phyloP scores from a whole-genome alignment of 2,113 vertebrate genomes.

The Galbula dea region DNA sequence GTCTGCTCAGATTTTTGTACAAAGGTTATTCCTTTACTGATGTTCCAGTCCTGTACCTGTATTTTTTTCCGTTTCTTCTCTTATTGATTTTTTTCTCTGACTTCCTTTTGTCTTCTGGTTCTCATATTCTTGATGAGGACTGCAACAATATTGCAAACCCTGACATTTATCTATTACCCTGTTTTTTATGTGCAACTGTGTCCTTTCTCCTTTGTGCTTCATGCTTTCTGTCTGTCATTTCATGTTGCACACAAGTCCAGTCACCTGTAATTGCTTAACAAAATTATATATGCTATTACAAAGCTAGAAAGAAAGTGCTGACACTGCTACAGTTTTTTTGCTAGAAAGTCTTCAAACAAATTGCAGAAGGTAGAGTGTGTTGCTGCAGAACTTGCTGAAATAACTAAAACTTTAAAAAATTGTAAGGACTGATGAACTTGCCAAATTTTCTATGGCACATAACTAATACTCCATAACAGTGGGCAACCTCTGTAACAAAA shows the following conservation, averaged over 20 bases:
- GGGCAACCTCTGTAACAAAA: neutral
- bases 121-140: neutral
- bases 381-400: neutral
- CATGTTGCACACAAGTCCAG: neutral
- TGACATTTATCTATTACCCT: neutral
- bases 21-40: neutral
- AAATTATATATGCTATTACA: neutral
- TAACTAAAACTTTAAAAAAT: neutral
- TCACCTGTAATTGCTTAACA: constrained; percentile 21
- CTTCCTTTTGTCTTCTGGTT: neutral
- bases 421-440: neutral
- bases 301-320: neutral
- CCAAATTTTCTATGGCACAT: neutral
- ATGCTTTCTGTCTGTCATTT: constrained; percentile 21
- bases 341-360: neutral
- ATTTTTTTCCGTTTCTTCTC: fast-evolving
- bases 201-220: neutral
- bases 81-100: fast-evolving
- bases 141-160: neutral
- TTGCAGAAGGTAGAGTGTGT: neutral
- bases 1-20: neutral
- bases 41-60: neutral
- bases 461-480: neutral
- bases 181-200: neutral
- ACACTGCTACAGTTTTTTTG: neutral